Evolutionary conservation across 2,113 vertebrate genomes (phyloP), one percentile per base, ranked within the genome.

Genomic region (Pluvianellus socialis): DNA sequence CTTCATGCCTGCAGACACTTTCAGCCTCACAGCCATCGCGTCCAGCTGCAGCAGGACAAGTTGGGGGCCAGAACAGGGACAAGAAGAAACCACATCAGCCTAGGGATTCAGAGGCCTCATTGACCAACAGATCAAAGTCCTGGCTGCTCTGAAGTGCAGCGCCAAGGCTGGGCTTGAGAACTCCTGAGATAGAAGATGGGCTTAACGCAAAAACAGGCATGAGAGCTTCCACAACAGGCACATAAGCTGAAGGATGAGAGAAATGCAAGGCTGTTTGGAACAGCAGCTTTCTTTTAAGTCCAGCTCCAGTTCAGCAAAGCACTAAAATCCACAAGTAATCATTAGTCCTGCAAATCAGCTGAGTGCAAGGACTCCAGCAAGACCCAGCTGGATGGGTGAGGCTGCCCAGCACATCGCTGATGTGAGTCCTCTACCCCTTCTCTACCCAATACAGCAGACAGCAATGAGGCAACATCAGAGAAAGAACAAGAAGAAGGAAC

Each of bases 391-490:
- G 55, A 32, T 4, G 15, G 9, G 35, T 47, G 40, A 72, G 23
- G 63, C 40, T 72, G 62, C 80, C 47, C 67, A 38, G 47, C 49
- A 62, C 47, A 10, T 15, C 14, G 9, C 61, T 79, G 12, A 24
- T 8, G 35, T 0, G 1, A 79, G 47, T 32, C n/a, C 42, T 62
- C 47, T 35, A 28, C 32, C 26, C 68, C 24, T 53, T 26, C 67
- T 58, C 33, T 13, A 22, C 4, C 40, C 22, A 3, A 3, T 4
- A 58, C 0, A 0, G 59, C 24, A 38, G 21, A 66, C 10, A 72
- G 14, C 7, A 8, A 67, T 21, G 24, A 86, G 38, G n/a, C 24
- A 91, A 59, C 2, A 1, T 1, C 0, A 0, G 28, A 82, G n/a
- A 55, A 82, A 75, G 53, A 83, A 59, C 11, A 82, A 67, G 50